Conservation (phyloP, 2,797 vertebrate species). For the Semotilus atromaculatus region DNA sequence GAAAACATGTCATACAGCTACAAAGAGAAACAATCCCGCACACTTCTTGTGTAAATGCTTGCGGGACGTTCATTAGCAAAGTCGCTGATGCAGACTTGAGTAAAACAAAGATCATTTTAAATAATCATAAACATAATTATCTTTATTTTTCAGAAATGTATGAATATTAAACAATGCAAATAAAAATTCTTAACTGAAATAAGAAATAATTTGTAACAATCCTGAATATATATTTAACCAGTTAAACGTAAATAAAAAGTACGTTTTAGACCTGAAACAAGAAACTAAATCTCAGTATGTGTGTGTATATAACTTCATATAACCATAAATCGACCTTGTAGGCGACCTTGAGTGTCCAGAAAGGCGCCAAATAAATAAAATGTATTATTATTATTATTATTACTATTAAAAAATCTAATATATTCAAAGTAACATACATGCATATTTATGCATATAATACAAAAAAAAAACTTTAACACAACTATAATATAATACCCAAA, state of each 20-base stretch:
- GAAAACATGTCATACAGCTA: not conserved
- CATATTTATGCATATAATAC: not conserved
- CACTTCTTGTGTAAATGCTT: not conserved
- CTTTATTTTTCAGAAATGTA: not conserved
- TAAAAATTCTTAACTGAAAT: not conserved
- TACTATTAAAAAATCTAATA: not conserved
- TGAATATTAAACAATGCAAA: not conserved
- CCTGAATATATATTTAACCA: not conserved
- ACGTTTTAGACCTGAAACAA: no score
- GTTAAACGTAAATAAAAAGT: not conserved
- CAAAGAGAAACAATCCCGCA: not conserved
- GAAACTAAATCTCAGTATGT: no score
- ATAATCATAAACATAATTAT: not conserved
- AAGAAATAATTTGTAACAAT: not conserved
- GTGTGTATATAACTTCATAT: no score
- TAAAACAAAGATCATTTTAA: not conserved
- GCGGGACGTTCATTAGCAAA: not conserved
- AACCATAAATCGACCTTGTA: not conserved
- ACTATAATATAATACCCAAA: not conserved
- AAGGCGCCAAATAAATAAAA: no score
- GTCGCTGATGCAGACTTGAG: not conserved
- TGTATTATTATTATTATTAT: no score
- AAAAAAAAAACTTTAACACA: not conserved
- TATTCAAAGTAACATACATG: not conserved
- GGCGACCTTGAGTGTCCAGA: no score